Conservation (phyloP, 2,888 invertebrate genomes). For the Tineola bisselliella region DNA sequence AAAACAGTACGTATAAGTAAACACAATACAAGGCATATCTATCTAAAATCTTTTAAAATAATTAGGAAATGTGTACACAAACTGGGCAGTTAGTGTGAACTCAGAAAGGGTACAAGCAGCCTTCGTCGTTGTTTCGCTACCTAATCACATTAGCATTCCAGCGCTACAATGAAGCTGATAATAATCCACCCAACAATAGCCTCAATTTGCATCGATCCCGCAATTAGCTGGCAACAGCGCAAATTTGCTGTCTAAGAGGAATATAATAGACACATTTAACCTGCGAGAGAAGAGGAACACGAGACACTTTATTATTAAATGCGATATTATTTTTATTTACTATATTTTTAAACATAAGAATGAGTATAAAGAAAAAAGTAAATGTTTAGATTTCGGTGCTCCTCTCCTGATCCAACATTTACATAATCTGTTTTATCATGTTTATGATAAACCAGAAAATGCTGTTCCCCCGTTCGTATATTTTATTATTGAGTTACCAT, state of each 20-base stretch:
- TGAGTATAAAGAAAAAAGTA: neutral
- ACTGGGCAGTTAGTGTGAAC: neutral
- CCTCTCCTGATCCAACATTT: neutral
- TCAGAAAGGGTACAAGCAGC: neutral
- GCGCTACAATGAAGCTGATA: neutral
- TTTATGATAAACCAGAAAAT: neutral
- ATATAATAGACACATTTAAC: neutral
- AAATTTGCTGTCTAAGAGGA: neutral
- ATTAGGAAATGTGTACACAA: neutral
- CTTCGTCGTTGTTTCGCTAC: neutral
- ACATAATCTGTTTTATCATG: constrained; percentile 6
- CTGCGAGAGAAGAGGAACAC: neutral
- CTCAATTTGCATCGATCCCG: constrained; percentile 29
- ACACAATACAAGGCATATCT: no score
- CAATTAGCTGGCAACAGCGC: neutral
- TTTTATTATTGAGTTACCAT: neutral
- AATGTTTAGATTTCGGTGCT: neutral
- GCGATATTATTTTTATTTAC: no score
- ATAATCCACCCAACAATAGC: constrained; percentile 26
- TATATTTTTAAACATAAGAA: no score
- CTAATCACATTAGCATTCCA: constrained; percentile 8
- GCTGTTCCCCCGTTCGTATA: neutral
- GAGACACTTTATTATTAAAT: no score
- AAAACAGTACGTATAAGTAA: no score
- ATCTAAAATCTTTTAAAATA: no score